Percentiles rank a stretch among this genome's conserved stretches.
phyloP scores from a whole-genome alignment of 2,113 vertebrate species.

The Bos javanicus region DNA sequence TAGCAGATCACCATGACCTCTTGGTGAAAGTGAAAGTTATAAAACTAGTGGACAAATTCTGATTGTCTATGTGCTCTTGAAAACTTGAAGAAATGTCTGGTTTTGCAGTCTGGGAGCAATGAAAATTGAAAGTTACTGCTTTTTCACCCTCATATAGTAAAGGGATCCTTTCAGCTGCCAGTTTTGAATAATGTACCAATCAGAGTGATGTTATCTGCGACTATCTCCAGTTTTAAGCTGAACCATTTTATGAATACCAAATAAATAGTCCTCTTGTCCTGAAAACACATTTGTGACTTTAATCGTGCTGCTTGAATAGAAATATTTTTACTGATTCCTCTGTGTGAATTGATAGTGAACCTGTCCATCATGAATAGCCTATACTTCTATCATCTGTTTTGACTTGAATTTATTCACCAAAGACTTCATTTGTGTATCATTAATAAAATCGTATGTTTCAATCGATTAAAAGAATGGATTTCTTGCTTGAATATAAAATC shows the following conservation, averaged over 20 bases:
- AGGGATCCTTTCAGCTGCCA: constrained; percentile 47
- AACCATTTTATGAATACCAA: constrained; percentile 70
- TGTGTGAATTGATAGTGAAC: constrained; percentile 50
- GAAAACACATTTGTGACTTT: constrained; percentile 59
- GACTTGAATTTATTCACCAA: constrained; percentile 72
- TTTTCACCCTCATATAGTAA: constrained; percentile 36
- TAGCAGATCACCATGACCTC: constrained; percentile 73
- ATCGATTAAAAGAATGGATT: neutral
- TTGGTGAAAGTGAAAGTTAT: constrained; percentile 75
- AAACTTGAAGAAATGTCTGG: constrained; percentile 3
- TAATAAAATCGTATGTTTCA: constrained; percentile 68
- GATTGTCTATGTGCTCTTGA: constrained; percentile 26
- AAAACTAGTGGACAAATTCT: constrained; percentile 74
- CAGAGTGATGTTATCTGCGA: constrained; percentile 59
- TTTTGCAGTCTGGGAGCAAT: constrained; percentile 37
- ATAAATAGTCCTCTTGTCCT: constrained; percentile 56
- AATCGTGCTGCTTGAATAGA: constrained; percentile 52
- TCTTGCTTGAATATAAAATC: constrained; percentile 36
- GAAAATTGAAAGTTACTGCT: constrained; percentile 34
- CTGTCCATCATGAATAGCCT: constrained; percentile 46
- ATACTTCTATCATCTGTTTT: constrained; percentile 55
- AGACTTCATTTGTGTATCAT: constrained; percentile 64
- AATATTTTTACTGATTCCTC: constrained; percentile 58
- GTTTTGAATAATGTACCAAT: constrained; percentile 60
- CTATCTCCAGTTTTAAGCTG: constrained; percentile 53